Evolutionary conservation across 1,140 invertebrate species (phyloP), one percentile per base, ranked within the genome.

Genomic region (Papilio polyxenes): DNA sequence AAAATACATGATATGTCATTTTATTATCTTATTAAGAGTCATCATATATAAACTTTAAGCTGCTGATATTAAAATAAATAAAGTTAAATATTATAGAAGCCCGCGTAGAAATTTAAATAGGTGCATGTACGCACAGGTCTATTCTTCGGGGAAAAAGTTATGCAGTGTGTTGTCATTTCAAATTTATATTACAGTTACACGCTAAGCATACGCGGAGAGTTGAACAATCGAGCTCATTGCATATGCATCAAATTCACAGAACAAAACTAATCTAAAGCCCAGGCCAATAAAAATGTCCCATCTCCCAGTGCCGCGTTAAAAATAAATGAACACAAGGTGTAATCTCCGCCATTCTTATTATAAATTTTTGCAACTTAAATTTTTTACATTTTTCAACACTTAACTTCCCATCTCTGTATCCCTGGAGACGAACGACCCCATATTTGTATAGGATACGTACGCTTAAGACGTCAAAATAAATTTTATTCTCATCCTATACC

Each of bases 201-300:
- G 44, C 84, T 85, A 91, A 88, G 85, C 85, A 89, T 86, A 83
- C 84, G 83, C 86, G 86, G 91, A 88, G 90, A 83, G 91, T 87
- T 92, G 92, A 92, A 91, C 92, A 93, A 93, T 93, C 91, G 91
- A 91, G 90, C 90, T 94, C 92, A 94, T 94, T 94, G 85, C 90
- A 91, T 92, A 94, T 94, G 93, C 93, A 93, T 93, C 93, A 94
- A 93, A 93, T 92, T 92, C 90, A 88, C 90, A 92, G 91, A 94
- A 94, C 92, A 93, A 93, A 93, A 93, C 93, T 94, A 93, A 94
- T 94, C 93, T 91, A 89, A 89, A 89, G 89, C 90, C 87, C 85
- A 81, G 88, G 89, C 90, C 90, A 94, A 93, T 93, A 94, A 94
- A 94, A 94, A 93, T 92, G 91, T 93, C 92, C 89, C 90, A 90